A percentile compares a stretch with the other conserved stretches of the same genome.
phyloP scores from a whole-genome alignment of 2,888 invertebrate species.

The Flabesymbios commensalis region DNA sequence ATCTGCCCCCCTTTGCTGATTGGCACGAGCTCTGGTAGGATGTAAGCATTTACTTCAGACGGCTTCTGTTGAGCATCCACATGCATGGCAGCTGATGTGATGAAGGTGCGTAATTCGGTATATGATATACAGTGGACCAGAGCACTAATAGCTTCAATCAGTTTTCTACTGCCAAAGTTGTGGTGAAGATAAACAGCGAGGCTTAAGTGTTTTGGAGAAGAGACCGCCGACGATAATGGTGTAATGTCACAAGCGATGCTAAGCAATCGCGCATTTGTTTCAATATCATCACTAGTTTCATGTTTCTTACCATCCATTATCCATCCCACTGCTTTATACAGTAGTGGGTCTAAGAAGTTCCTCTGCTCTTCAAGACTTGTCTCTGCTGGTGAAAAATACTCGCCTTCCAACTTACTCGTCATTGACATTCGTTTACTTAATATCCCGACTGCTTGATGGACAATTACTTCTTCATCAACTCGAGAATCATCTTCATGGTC shows the following conservation, averaged over 20 bases:
- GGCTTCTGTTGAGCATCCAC: not conserved
- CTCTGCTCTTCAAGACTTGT: not conserved
- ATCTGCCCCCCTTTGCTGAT: not conserved
- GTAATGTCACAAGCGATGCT: constrained; percentile 2
- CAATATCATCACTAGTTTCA: not conserved
- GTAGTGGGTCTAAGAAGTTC: not conserved
- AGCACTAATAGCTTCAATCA: not conserved
- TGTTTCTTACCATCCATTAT: not conserved
- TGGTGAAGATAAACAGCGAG: not conserved
- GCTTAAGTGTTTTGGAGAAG: not conserved
- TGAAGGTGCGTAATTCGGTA: not conserved
- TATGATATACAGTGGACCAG: not conserved
- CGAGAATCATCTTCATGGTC: not conserved
- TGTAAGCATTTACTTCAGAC: not conserved
- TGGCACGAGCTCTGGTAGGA: not conserved
- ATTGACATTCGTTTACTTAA: not conserved
- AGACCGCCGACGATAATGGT: not conserved
- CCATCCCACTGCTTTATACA: constrained; percentile 1
- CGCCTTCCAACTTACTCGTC: not conserved
- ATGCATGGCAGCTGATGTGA: not conserved
- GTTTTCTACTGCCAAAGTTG: not conserved
- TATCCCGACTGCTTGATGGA: constrained; percentile 1
- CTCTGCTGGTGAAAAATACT: not conserved
- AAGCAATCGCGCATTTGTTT: not conserved
- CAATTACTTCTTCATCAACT: not conserved